Conservation (phyloP, 2,888 invertebrate species). For the Lordiphosa fenestrarum region DNA sequence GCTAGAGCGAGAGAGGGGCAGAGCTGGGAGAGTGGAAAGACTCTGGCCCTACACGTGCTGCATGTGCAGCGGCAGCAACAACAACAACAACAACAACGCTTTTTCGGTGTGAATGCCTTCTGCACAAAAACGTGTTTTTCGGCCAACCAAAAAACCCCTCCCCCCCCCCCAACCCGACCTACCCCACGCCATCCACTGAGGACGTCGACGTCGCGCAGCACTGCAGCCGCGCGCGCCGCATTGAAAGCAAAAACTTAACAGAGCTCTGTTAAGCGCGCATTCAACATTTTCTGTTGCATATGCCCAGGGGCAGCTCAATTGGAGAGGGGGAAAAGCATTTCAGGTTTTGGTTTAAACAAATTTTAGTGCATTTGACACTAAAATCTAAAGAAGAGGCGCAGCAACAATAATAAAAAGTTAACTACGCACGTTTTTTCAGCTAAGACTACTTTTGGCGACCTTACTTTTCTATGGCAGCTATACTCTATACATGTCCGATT, state of each 20-base stretch:
- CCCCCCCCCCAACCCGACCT: background rate
- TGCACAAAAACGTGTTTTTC: constrained; percentile 74
- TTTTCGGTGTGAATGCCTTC: constrained; percentile 80
- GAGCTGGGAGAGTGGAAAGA: constrained; percentile 13
- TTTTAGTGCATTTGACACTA: no score
- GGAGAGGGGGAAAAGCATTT: no score
- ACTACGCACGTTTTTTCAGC: no score
- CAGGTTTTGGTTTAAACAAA: no score
- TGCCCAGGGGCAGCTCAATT: constrained; percentile 20
- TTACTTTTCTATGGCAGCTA: no score
- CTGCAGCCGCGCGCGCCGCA: background rate
- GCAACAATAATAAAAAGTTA: no score
- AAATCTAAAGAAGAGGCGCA: no score
- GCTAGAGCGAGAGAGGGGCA: background rate
- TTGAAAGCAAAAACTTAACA: constrained; percentile 7
- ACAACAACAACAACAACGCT: constrained; percentile 38
- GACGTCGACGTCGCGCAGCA: background rate
- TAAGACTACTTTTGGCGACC: no score
- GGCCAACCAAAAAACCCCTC: constrained; percentile 22
- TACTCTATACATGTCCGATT: no score
- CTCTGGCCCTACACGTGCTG: constrained; percentile 40
- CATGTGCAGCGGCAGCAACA: constrained; percentile 36
- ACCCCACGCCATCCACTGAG: background rate
- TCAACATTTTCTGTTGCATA: constrained; percentile 45
- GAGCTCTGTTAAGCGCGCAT: constrained; percentile 7